Base-by-base conservation (phyloP, 2,888 invertebrate genomes). In the Caenorhabditis sp. region DNA sequence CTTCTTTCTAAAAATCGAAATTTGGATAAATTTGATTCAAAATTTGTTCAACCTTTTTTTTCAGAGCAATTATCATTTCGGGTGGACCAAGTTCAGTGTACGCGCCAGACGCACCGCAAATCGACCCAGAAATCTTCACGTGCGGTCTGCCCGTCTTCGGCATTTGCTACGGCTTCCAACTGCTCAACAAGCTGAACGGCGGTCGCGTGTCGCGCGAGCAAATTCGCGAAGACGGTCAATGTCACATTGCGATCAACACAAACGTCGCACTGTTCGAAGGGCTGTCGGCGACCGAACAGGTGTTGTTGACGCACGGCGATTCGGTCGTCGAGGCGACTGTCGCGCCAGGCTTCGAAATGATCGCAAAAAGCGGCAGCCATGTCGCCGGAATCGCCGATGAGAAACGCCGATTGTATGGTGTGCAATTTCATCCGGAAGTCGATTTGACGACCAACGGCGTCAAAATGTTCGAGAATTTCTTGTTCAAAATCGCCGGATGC, bases 391-490 rank as follows among this genome's bases (percentile, higher is more conserved):
- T 99, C 86, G 93, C 93, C 86, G 94, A 94, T 90, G 95, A 96
- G 87, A 93, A 93, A 88, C 91, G 93, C 89, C 92, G 93, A 64
- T 91, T 96, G 69, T 97, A 95, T 88, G 99, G 97, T 31, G 93
- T 99, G 75, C 99, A 99, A 90, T 99, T 99, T 90, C 99, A 99
- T 89, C 99, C 97, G 0, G 97, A 99, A 91, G 94, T 99, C 81
- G 97, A 97, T 89, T 92, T 99, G 85, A 95, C 97, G 0, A 43
- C 27, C 1, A 67, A 78, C 58, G 79, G 78, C 14, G 53, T 91
- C 10, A 64, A 92, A 86, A 97, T 99, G 92, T 90, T 79, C 49
- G 55, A 66, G 12, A 93, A 71, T 93, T 95, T 66, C 92, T 90
- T 99, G 81, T 95, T 93, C 89, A 94, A 67, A 86, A 92, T 99